Percentiles rank a stretch among this genome's conserved stretches.
Conservation (phyloP, 2,797 vertebrate genomes). For the Miichthys miiuy region DNA sequence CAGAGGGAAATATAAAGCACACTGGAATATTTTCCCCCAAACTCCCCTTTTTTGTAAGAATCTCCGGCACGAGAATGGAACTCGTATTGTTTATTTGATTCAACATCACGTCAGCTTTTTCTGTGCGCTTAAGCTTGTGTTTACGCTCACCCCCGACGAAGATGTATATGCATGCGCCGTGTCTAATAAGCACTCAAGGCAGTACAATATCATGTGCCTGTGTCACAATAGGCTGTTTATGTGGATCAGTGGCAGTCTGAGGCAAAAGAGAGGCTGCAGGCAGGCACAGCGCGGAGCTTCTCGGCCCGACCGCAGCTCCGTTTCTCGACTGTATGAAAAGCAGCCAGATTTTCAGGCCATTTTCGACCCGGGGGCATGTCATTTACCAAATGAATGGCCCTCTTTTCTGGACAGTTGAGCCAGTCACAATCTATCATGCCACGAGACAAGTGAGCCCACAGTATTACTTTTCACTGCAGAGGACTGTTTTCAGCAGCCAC, state of each 20-base stretch:
- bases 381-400: slow-evolving; percentile 82
- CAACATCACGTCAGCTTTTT: slow-evolving; percentile 11
- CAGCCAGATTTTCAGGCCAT: slow-evolving; percentile 71
- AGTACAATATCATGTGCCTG: slow-evolving; percentile 63
- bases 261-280: slow-evolving; percentile 61
- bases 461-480: slow-evolving; percentile 65
- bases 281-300: slow-evolving; percentile 64
- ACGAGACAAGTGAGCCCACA: slow-evolving; percentile 78
- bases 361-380: slow-evolving; percentile 78
- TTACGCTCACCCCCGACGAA: slow-evolving; percentile 14
- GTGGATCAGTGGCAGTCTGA: slow-evolving; percentile 55
- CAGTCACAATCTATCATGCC: slow-evolving; percentile 75
- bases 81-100: slow-evolving; percentile 9
- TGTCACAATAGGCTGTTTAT: slow-evolving; percentile 76
- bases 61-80: slow-evolving; percentile 2
- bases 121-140: slow-evolving; percentile 5
- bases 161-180: slow-evolving; percentile 31
- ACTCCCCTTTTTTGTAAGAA: slow-evolving; percentile 24
- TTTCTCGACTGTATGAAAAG: slow-evolving; percentile 75
- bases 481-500: slow-evolving; percentile 40
- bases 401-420: slow-evolving; percentile 80
- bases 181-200: slow-evolving; percentile 54
- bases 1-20: slow-evolving; percentile 39
- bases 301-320: slow-evolving; percentile 50
- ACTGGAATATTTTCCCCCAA: slow-evolving; percentile 43